These are phyloP conservation scores for Plebejus argus DNA, from an alignment of 2,888 invertebrate genomes.

Conservation along the genomic window DNA sequence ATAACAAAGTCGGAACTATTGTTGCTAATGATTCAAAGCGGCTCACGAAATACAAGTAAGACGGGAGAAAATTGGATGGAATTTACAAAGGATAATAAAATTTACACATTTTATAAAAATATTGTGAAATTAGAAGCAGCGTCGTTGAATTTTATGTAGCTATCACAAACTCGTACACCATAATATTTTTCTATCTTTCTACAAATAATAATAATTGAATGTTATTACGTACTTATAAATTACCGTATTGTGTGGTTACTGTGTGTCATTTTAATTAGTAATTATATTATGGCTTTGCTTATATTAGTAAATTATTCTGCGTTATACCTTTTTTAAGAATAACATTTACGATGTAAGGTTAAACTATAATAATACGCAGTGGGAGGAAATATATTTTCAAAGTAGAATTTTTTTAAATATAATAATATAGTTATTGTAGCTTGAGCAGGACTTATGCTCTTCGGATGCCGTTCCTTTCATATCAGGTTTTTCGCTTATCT, in stretches of 20 bases:
- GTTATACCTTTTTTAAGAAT: background rate
- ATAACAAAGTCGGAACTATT: conserved; percentile 29
- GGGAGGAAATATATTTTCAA: no score
- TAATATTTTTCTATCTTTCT: background rate
- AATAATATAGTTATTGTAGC: background rate
- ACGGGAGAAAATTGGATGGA: conserved; percentile 16
- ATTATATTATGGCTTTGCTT: no score
- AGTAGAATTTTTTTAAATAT: background rate
- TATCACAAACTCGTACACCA: background rate
- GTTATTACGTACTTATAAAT: no score
- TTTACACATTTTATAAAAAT: conserved; percentile 27
- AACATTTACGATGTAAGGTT: background rate
- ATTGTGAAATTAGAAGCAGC: background rate
- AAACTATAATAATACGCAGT: background rate
- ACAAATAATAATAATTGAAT: no score
- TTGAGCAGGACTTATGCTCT: background rate
- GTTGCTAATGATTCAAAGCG: conserved; percentile 27
- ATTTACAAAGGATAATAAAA: conserved; percentile 23
- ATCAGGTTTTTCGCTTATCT: background rate
- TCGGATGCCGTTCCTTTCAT: background rate
- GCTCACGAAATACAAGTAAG: conserved; percentile 23
- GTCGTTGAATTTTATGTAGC: background rate
- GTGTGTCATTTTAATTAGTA: background rate
- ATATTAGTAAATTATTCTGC: no score
- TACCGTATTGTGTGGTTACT: background rate